These are phyloP conservation scores for Serripes groenlandicus DNA, from an alignment of 2,888 invertebrate species.

Conservation along the genomic window DNA sequence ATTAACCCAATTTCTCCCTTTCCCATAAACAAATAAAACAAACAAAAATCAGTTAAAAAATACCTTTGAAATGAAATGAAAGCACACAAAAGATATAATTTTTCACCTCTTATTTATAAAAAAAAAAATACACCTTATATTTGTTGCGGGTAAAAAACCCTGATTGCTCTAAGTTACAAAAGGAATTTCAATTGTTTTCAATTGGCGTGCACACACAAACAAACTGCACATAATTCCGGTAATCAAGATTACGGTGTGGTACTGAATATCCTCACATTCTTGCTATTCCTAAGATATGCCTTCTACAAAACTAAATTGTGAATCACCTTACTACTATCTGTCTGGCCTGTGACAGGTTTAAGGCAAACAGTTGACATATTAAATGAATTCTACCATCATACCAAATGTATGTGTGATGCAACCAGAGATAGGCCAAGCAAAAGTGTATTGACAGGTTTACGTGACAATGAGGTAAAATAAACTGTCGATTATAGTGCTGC, in stretches of 20 bases:
- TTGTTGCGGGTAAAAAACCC: background rate
- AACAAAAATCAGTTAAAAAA: too few relatives aligned
- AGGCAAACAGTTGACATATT: conserved; percentile 8
- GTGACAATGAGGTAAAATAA: background rate
- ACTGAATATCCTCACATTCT: conserved; percentile 16
- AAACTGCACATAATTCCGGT: background rate
- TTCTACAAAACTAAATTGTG: background rate
- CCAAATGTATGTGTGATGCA: conserved; percentile 26
- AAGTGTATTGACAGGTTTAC: background rate
- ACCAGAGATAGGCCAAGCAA: background rate
- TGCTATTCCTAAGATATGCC: conserved; percentile 6
- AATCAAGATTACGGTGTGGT: conserved; percentile 14
- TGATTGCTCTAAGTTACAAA: too few relatives aligned
- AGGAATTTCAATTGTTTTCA: background rate
- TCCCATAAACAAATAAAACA: too few relatives aligned
- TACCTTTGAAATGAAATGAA: too few relatives aligned
- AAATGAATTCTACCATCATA: conserved; percentile 24
- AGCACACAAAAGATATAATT: conserved; percentile 18
- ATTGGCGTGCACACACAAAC: background rate
- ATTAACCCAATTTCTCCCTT: too few relatives aligned
- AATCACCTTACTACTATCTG: conserved; percentile 19
- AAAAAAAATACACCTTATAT: background rate
- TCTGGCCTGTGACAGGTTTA: conserved; percentile 10
- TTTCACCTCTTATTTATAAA: background rate
- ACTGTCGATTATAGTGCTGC: too few relatives aligned